Conservation (phyloP, 2,888 invertebrate genomes). For the Tyria jacobaeae region DNA sequence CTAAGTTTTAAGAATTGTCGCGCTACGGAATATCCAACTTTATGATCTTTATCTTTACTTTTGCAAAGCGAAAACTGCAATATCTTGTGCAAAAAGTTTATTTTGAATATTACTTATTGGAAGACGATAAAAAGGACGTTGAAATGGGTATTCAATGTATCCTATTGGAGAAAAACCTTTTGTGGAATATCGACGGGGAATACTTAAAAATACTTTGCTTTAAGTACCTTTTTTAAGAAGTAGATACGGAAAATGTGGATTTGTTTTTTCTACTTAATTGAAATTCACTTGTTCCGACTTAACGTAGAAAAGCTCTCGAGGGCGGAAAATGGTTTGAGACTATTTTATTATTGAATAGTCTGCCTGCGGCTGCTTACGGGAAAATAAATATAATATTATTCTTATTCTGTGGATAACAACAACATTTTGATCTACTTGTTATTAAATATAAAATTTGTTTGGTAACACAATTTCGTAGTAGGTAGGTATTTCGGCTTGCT, state of each 20-base stretch:
- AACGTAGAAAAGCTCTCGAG: constrained; percentile 44
- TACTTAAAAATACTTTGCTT: constrained; percentile 41
- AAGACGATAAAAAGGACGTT: constrained; percentile 21
- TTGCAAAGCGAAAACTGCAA: constrained; percentile 65
- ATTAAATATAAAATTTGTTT: constrained; percentile 38
- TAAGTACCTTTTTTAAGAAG: constrained; percentile 50
- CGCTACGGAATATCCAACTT: constrained; percentile 64
- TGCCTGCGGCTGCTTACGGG: constrained; percentile 29
- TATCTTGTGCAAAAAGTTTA: constrained; percentile 52
- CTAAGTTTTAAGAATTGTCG: constrained; percentile 65
- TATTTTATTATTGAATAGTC: constrained; percentile 47
- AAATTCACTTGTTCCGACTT: constrained; percentile 57
- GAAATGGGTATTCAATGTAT: constrained; percentile 18
- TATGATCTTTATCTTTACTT: constrained; percentile 73
- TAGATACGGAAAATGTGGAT: constrained; percentile 47
- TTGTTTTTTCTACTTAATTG: constrained; percentile 60
- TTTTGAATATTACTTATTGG: constrained; percentile 33
- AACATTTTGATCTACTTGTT: constrained; percentile 3
- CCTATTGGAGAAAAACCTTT: constrained; percentile 15
- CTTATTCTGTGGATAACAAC: constrained; percentile 14
- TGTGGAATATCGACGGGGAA: constrained; percentile 27
- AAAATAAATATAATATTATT: constrained; percentile 23
- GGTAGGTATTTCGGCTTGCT: too few relatives aligned
- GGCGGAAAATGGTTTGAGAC: constrained; percentile 43
- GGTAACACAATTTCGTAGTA: not conserved